These are phyloP conservation scores for Tenthredo distinguenda DNA, from an alignment of 2,888 invertebrate species.

Conservation along the genomic window DNA sequence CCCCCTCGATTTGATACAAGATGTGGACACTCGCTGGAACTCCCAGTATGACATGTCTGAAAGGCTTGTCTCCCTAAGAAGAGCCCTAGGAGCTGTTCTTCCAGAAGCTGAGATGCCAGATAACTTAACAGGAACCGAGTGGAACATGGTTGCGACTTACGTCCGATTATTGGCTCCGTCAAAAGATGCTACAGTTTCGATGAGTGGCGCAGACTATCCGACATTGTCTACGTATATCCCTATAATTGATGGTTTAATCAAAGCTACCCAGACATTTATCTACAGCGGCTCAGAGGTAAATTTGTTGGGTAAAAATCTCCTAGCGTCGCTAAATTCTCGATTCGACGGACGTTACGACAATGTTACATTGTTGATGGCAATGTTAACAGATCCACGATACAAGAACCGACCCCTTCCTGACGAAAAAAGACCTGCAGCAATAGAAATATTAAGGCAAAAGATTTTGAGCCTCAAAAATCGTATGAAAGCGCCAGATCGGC, in stretches of 20 bases:
- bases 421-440: slow-evolving; percentile 15
- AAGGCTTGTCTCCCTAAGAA: slow-evolving; percentile 35
- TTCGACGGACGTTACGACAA: slow-evolving; percentile 16
- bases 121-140: slow-evolving; percentile 43
- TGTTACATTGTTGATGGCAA: background rate
- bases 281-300: background rate
- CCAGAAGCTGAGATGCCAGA: slow-evolving; percentile 47
- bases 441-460: background rate
- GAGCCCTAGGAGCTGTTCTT: slow-evolving; percentile 40
- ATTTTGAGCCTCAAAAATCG: background rate
- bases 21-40: slow-evolving; percentile 54
- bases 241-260: slow-evolving; percentile 37
- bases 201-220: slow-evolving; percentile 47
- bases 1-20: slow-evolving; percentile 46
- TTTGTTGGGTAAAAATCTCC: background rate
- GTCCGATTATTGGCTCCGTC: slow-evolving; percentile 33
- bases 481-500: background rate
- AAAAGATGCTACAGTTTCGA: slow-evolving; percentile 49
- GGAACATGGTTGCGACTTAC: slow-evolving; percentile 34
- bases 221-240: slow-evolving; percentile 52
- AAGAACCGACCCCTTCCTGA: background rate
- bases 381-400: slow-evolving; percentile 11
- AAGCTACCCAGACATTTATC: slow-evolving; percentile 19
- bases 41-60: slow-evolving; percentile 48
- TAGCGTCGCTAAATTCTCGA: slow-evolving; percentile 13